Base-by-base conservation (phyloP, 2,888 invertebrate genomes). In the Calephelis perditalis region DNA sequence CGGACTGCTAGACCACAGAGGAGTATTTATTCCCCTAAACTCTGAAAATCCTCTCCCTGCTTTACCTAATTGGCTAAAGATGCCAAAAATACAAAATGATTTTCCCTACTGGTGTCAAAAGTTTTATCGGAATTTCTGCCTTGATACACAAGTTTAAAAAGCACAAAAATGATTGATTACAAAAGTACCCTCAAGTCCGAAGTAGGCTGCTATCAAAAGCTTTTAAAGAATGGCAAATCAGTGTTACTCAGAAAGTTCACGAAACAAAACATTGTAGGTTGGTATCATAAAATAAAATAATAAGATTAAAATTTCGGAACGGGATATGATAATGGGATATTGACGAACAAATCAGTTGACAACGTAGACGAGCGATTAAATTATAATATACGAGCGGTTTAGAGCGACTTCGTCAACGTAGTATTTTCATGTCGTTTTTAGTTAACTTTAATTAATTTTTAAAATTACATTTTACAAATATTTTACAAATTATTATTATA, bases 91-190 rank as follows among this genome's bases (percentile, higher is more conserved):
- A 40, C 40, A 40, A 40, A 6, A 40, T 26, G 26, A 15, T 15
- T 26, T 3, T 49, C 5, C 3, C 8, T 9, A 49, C 9, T 10
- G 49, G 10, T 49, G 49, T 26, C 58, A 47, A 47, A 58, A 47
- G 12, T 49, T 58, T 49, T 49, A 58, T 58, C 36, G 49, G 49
- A 7, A 47, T 26, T 15, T 26, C 8, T 5, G 49, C 15, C 49
- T 26, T 49, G 26, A 49, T 49, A 49, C 26, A 49, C 26, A 49
- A 49, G 49, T 49, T 49, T 15, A 49, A 26, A 49, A 49, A 26
- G 49, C 15, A 26, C 49, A 49, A 49, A 49, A 49, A 49, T 49
- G 49, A 49, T 49, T 49, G 15, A 49, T 49, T 49, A 49, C 26
- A 49, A 49, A 8, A 26, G n/a, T 49, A 15, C 8, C 2, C 8